These are phyloP conservation scores for Cheirogaleus medius DNA, from an alignment of 2,113 vertebrate genomes.

Conservation along the genomic window DNA sequence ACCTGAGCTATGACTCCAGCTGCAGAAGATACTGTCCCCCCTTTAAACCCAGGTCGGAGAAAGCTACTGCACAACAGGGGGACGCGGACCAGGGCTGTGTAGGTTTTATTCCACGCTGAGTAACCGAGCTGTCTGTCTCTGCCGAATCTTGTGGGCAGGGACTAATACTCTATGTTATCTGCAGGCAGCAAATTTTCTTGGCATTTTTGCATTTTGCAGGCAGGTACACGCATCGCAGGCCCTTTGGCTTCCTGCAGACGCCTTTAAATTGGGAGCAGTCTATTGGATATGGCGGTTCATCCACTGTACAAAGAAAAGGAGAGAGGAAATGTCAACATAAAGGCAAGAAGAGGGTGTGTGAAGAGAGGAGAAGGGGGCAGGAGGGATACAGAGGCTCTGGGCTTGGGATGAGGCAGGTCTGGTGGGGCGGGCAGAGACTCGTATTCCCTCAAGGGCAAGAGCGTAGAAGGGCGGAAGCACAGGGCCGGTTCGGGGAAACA, in stretches of 20 bases:
- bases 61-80: background rate
- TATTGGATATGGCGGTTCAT: background rate
- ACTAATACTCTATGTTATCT: background rate
- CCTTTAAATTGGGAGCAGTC: background rate
- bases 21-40: background rate
- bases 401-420: background rate
- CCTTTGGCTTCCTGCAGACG: background rate
- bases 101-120: background rate
- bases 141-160: background rate
- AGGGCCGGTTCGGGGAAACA: background rate
- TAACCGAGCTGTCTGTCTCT: background rate
- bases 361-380: background rate
- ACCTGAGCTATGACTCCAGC: background rate
- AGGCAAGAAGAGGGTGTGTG: background rate
- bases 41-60: background rate
- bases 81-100: accelerated
- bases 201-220: background rate
- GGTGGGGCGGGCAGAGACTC: no score
- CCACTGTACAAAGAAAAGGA: background rate
- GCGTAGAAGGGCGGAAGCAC: background rate
- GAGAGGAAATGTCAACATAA: background rate
- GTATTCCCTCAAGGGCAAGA: background rate
- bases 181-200: background rate
- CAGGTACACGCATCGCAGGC: background rate
- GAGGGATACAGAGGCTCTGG: background rate